A percentile compares a stretch with the other conserved stretches of the same genome.
Conservation (phyloP, 1,140 invertebrate genomes). For the Harpegnathos saltator region DNA sequence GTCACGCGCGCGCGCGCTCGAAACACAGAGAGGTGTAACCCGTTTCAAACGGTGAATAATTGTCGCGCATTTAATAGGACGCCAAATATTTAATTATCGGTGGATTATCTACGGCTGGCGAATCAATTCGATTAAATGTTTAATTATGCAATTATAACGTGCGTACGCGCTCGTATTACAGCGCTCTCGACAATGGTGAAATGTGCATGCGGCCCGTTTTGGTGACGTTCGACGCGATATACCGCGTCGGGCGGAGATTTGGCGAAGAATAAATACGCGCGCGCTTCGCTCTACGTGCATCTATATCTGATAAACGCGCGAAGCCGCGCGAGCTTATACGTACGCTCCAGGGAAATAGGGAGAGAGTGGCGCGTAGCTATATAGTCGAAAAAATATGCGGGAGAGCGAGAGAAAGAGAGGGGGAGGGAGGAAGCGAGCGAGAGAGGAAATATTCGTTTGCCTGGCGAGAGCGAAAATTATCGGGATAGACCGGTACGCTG, state of each 20-base stretch:
- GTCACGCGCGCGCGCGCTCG: neutral
- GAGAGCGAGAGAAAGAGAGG: slow-evolving; percentile 2
- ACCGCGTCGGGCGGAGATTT: slow-evolving; percentile 45
- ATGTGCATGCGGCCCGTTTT: neutral
- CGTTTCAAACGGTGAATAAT: neutral
- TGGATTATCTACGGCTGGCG: slow-evolving; percentile 19
- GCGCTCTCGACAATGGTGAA: neutral
- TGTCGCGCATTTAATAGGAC: neutral
- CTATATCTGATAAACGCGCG: slow-evolving; percentile 40
- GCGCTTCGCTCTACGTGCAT: slow-evolving; percentile 6
- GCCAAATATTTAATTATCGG: slow-evolving; percentile 38
- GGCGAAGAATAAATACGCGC: slow-evolving; percentile 62
- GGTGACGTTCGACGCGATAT: slow-evolving; percentile 12
- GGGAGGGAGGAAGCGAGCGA: too few relatives aligned
- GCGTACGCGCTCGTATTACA: neutral
- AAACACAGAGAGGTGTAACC: neutral
- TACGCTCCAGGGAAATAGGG: slow-evolving; percentile 69
- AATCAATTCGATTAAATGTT: slow-evolving; percentile 50
- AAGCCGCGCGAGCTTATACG: slow-evolving; percentile 50
- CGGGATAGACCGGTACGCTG: slow-evolving; percentile 45
- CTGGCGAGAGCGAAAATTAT: slow-evolving; percentile 49
- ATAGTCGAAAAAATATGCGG: slow-evolving; percentile 33
- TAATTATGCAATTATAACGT: slow-evolving; percentile 39
- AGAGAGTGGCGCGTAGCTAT: slow-evolving; percentile 63
- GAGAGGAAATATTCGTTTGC: slow-evolving; percentile 35